Conservation (phyloP, 2,113 vertebrate species). For the Chaenocephalus aceratus region DNA sequence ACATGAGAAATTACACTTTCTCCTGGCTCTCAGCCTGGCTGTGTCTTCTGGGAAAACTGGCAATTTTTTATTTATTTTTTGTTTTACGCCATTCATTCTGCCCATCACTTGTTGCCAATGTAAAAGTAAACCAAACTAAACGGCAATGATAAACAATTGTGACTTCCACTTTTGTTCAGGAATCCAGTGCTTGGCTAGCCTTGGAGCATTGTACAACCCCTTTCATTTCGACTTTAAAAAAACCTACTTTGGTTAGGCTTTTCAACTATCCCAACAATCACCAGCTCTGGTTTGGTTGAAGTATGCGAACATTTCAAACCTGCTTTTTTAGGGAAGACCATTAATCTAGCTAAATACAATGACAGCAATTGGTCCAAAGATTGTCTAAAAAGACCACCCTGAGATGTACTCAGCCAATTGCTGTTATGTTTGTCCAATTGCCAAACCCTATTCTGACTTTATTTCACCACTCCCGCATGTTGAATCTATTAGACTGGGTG, state of each 20-base stretch:
- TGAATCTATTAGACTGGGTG: conserved; percentile 8
- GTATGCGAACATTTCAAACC: too few species aligned
- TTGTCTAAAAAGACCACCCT: too few species aligned
- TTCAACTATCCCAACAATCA: too few species aligned
- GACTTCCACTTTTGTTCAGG: neutral
- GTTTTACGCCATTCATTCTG: neutral
- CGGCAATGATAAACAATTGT: neutral
- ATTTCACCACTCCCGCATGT: neutral
- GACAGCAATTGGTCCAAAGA: too few species aligned
- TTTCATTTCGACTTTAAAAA: too few species aligned
- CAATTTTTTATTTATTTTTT: neutral
- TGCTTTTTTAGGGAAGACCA: too few species aligned
- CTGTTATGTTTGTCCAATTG: too few species aligned
- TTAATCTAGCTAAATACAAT: too few species aligned
- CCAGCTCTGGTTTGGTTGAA: too few species aligned
- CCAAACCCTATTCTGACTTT: neutral
- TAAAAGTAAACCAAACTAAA: neutral
- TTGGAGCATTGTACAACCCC: too few species aligned
- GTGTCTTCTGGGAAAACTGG: neutral
- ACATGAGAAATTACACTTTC: neutral
- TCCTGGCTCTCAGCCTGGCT: neutral
- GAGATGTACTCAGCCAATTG: too few species aligned
- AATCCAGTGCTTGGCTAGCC: neutral
- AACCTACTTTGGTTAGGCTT: too few species aligned
- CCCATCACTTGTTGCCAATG: neutral